Base-by-base conservation (phyloP, 2,113 vertebrate genomes). In the Tetraodon nigroviridis region DNA sequence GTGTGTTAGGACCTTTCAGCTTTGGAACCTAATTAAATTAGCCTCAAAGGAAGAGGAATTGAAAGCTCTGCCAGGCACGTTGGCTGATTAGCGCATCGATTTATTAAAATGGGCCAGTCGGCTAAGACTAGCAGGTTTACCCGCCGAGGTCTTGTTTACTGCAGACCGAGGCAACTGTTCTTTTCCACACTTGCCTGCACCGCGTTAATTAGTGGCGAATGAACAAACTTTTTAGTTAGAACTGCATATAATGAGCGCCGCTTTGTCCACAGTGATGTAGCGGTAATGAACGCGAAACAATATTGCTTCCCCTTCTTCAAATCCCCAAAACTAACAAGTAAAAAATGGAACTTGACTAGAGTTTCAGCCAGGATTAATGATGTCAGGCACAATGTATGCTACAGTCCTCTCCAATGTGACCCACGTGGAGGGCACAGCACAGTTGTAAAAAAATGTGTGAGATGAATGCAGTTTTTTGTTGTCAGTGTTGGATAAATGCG, bases 21-120 rank as follows among this genome's bases (percentile, higher is more conserved):
- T 64, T 70, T 67, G 66, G 78, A 74, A 86, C 74, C 86, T 84
- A 85, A 88, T 88, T 86, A 86, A 83, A 88, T 86, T 84, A 86
- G 80, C 72, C 83, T 85, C 81, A 84, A 86, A 86, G 71, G 70
- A 18, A 85, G 70, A 66, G 51, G 57, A 62, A 74, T 69, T 84
- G 83, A 49, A 77, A 77, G 75, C 60, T 19, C 27, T 40, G 73
- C 72, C 70, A 51, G 84, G 68, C 76, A 57, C 64, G 42, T 71
- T 55, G 75, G 41, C 82, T 86, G 86, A 85, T 88, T 86, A 86
- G 80, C 21, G 55, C 83, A 84, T 86, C 74, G 80, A 86, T 86
- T 86, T 88, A 85, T 85, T 84, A 72, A 88, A 86, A 86, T 85
- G 64, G 78, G 53, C 67, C 51, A 44, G 76, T 54, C 50, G 63